These are phyloP conservation scores for Geotrupes spiniger DNA, from an alignment of 2,888 invertebrate genomes.

Conservation along the genomic window DNA sequence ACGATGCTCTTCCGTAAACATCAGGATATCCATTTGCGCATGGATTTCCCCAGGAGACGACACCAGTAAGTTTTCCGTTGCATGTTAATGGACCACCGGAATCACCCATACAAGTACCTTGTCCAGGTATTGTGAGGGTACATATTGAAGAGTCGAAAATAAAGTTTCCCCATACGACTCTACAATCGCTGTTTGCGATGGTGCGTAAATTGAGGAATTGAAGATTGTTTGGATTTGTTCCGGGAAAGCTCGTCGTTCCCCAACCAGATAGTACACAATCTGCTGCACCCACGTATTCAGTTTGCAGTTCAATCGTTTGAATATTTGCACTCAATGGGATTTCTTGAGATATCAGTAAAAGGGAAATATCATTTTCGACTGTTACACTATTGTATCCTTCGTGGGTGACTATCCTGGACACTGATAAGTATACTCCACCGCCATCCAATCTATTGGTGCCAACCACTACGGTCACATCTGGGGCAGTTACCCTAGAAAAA, in stretches of 20 bases:
- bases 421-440: too few relatives aligned
- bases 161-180: constrained; percentile 44
- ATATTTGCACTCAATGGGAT: constrained; percentile 5
- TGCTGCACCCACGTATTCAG: constrained; percentile 42
- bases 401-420: too few relatives aligned
- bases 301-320: constrained; percentile 6
- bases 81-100: constrained; percentile 12
- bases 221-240: constrained; percentile 52
- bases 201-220: constrained; percentile 55
- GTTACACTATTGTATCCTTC: background rate
- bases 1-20: constrained; percentile 47
- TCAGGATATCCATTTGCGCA: constrained; percentile 43
- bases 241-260: constrained; percentile 52
- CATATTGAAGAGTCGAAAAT: constrained; percentile 3
- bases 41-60: background rate
- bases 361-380: constrained; percentile 10
- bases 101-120: constrained; percentile 8
- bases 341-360: constrained; percentile 9
- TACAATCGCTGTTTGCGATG: constrained; percentile 56
- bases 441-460: too few relatives aligned
- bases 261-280: constrained; percentile 42
- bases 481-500: too few relatives aligned
- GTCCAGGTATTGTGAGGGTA: constrained; percentile 43
- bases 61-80: constrained; percentile 10
- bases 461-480: too few relatives aligned